These are phyloP conservation scores for Dusona sp. DNA, from an alignment of 2,888 invertebrate species.

Conservation along the genomic window DNA sequence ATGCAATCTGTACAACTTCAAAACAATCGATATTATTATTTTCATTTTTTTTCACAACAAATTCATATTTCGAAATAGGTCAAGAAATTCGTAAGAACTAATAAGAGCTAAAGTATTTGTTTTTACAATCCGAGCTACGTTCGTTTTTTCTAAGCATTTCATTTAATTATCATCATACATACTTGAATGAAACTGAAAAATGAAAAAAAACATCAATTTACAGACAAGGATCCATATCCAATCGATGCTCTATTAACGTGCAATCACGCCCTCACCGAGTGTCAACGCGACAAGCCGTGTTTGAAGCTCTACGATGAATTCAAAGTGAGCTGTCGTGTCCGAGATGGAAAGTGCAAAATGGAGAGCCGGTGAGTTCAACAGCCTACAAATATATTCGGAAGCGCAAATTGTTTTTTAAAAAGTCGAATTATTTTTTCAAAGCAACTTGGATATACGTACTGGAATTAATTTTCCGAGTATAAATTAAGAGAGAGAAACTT, in stretches of 20 bases:
- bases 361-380: constrained; percentile 90
- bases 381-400: constrained; percentile 22
- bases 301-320: constrained; percentile 93
- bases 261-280: constrained; percentile 94
- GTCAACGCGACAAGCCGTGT: constrained; percentile 93
- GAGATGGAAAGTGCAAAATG: constrained; percentile 95
- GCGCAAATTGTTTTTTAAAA: neutral
- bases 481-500: too few species aligned
- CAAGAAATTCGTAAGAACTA: too few species aligned
- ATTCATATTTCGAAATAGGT: too few species aligned
- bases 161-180: neutral
- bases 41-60: too few species aligned
- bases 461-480: too few species aligned
- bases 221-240: constrained; percentile 96
- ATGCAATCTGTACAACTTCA: too few species aligned
- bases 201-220: constrained; percentile 74
- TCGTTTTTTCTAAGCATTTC: neutral
- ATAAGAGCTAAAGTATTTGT: too few species aligned
- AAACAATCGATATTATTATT: too few species aligned
- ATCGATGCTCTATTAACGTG: constrained; percentile 95
- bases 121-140: constrained; percentile 35
- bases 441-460: too few species aligned
- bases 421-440: too few species aligned
- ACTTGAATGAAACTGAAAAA: neutral
- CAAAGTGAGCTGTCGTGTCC: constrained; percentile 94